Percentiles rank a stretch among this genome's conserved stretches.
These are phyloP conservation scores for Stenodera caucasica DNA, from an alignment of 2,888 invertebrate species.

Conservation along the genomic window DNA sequence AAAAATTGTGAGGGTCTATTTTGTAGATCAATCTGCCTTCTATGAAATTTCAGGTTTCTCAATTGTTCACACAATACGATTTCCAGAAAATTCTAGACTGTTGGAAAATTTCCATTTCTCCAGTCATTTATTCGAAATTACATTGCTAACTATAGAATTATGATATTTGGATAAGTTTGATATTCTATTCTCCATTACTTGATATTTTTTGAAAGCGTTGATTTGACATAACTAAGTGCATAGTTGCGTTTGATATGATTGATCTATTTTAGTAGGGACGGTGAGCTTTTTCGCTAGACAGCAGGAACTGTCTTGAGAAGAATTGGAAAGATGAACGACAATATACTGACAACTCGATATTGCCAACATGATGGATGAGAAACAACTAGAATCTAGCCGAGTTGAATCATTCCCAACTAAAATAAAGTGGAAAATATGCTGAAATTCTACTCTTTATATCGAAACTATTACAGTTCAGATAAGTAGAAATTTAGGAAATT, in stretches of 20 bases:
- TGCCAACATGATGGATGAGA: slow-evolving; percentile 10
- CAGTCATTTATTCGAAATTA: too few relatives aligned
- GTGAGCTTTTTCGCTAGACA: neutral
- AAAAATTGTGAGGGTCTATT: too few relatives aligned
- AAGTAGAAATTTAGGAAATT: neutral
- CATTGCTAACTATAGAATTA: too few relatives aligned
- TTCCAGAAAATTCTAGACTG: too few relatives aligned
- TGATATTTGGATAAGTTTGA: too few relatives aligned
- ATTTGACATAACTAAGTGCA: neutral
- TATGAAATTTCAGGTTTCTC: too few relatives aligned
- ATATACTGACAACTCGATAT: neutral
- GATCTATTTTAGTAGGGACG: slow-evolving; percentile 2
- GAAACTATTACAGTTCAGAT: neutral
- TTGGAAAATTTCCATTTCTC: too few relatives aligned
- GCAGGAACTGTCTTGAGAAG: neutral
- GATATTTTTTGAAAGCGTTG: neutral
- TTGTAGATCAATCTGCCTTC: too few relatives aligned
- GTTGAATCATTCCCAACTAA: neutral
- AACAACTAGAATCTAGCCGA: neutral
- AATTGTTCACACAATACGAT: too few relatives aligned
- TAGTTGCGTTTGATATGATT: neutral
- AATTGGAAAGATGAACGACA: slow-evolving; percentile 5
- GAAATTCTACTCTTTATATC: too few relatives aligned
- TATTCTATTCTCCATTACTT: too few relatives aligned
- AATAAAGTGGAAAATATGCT: too few relatives aligned